Evolutionary conservation across 2,113 vertebrate genomes (phyloP).

Genomic region (Perca schrenkii): DNA sequence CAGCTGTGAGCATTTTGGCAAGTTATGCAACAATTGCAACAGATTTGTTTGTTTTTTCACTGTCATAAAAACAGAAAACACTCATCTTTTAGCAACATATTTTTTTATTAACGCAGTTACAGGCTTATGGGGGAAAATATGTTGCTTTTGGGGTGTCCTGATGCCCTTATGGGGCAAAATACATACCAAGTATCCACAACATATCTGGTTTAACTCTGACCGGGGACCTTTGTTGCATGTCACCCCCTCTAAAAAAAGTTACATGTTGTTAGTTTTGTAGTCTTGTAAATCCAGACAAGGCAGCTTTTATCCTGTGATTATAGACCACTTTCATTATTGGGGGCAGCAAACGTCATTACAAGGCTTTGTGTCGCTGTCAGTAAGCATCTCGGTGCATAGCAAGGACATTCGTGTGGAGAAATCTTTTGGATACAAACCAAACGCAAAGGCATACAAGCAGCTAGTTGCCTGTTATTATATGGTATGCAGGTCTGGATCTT

Average conservation of each 20-base stretch:
- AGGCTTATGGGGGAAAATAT: background rate
- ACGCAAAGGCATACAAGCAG: slow-evolving; percentile 1
- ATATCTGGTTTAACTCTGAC: background rate
- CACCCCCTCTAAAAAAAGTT: background rate
- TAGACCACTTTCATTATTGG: slow-evolving; percentile 31
- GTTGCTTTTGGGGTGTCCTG: background rate
- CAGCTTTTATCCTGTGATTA: slow-evolving; percentile 38
- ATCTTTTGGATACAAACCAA: slow-evolving; percentile 31
- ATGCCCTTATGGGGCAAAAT: background rate
- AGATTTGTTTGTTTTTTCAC: background rate
- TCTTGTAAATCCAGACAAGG: slow-evolving; percentile 34
- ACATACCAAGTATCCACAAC: background rate
- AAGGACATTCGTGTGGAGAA: slow-evolving; percentile 3
- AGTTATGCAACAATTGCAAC: slow-evolving; percentile 36
- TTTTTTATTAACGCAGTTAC: slow-evolving; percentile 13
- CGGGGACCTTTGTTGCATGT: background rate
- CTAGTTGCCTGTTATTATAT: background rate
- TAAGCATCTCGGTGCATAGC: slow-evolving; percentile 1
- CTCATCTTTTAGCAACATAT: slow-evolving; percentile 3
- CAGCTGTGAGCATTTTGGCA: slow-evolving; percentile 42
- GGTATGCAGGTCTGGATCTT: background rate
- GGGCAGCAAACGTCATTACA: slow-evolving; percentile 48
- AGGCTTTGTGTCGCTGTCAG: slow-evolving; percentile 31
- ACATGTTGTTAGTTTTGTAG: background rate
- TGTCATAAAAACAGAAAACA: slow-evolving; percentile 36